A percentile compares a stretch with the other conserved stretches of the same genome.
Evolutionary conservation across 2,888 invertebrate species (phyloP).

Genomic region (Homarus gammarus): DNA sequence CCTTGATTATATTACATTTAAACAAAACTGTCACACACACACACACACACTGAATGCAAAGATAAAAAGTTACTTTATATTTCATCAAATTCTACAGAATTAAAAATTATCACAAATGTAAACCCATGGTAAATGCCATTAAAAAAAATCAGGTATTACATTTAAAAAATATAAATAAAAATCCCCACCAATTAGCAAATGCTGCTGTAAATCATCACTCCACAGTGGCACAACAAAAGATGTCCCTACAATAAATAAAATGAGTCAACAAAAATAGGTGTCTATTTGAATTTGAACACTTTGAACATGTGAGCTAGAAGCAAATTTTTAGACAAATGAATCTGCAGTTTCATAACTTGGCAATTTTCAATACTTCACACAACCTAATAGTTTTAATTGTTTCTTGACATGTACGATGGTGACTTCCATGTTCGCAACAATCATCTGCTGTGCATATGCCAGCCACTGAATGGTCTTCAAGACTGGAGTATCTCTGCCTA

Average conservation of each 20-base stretch:
- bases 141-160: too few species aligned
- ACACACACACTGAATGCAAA: slow-evolving; percentile 29
- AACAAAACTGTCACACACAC: too few species aligned
- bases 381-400: background rate
- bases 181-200: background rate
- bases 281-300: background rate
- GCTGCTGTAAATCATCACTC: background rate
- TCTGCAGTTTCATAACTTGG: background rate
- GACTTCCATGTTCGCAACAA: slow-evolving; percentile 11
- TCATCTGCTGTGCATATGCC: slow-evolving; percentile 52
- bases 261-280: background rate
- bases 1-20: background rate
- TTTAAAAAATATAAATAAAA: too few species aligned
- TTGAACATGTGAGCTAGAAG: background rate
- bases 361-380: slow-evolving; percentile 5
- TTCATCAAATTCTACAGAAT: too few species aligned
- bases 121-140: background rate
- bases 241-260: too few species aligned
- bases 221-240: background rate
- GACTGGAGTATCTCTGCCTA: slow-evolving; percentile 29
- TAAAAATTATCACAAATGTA: too few species aligned
- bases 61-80: too few species aligned
- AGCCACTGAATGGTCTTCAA: slow-evolving; percentile 21
- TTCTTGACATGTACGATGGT: background rate
- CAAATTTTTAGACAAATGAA: background rate